Evolutionary conservation across 2,888 invertebrate species (phyloP), one percentile per base, ranked within the genome.

Genomic region (Ichneumon xanthorius): DNA sequence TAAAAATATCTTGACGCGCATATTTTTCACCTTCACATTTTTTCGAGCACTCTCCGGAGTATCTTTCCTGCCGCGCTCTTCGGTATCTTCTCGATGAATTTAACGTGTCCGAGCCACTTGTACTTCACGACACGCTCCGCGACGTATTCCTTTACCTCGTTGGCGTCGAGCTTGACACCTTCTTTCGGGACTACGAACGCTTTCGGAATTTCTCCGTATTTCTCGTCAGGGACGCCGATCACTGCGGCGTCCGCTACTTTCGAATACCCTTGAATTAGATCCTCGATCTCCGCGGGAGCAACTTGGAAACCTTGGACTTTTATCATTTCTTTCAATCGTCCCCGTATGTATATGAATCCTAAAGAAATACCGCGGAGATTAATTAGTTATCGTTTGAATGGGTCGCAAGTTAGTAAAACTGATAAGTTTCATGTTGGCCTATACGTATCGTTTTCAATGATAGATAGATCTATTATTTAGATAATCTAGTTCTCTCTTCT

Each of bases 221-320:
- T 91, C 0, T 95, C 94, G 90, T 97, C 96, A 0, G 96, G 95
- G 3, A 97, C 93, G 0, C 97, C 98, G 76, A 98, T 95, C 0
- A 98, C 98, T 0, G 97, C 98, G 0, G 96, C 97, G 89, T 98
- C 98, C 11, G 95, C 93, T 0, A 98, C 95, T 26, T 95, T 95
- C 0, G 97, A 96, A 91, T 97, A 96, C 72, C 95, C 95, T 75
- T 96, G 95, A 2, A 97, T 91, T 4, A 97, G 91, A 81, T 95
- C 96, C 93, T 98, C 98, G 65, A 98, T 93, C 93, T 98, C 98
- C 0, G 97, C 97, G 16, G 98, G 98, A 7, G 98, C 96, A 7
- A 98, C 98, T 95, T 96, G 90, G 95, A 96, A 1, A 95, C 96
- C 93, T 96, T 95, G 95, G 80, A 97, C 97, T 94, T 98, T 98